Percentiles rank a stretch among this genome's conserved stretches.
Conservation (phyloP, 1,140 invertebrate species). For the Goniozus legneri region DNA sequence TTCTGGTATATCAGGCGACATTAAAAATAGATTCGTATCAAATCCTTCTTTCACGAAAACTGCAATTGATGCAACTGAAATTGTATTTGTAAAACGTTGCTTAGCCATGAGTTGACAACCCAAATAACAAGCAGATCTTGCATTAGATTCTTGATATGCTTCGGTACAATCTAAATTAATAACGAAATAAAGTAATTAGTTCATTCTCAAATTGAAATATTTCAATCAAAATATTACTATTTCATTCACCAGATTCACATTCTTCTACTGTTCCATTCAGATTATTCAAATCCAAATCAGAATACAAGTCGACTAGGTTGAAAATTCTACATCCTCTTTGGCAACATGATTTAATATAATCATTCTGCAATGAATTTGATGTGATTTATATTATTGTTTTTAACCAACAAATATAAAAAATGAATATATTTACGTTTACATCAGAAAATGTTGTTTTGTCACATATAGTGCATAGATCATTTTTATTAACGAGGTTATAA, state of each 20-base stretch:
- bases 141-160: constrained; percentile 39
- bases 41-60: constrained; percentile 37
- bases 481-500: too few relatives aligned
- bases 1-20: constrained; percentile 43
- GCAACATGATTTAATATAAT: constrained; percentile 43
- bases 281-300: constrained; percentile 23
- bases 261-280: constrained; percentile 41
- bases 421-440: too few relatives aligned
- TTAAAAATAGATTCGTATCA: constrained; percentile 38
- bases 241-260: constrained; percentile 41
- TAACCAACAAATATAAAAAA: neutral
- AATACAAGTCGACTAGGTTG: constrained; percentile 40
- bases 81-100: constrained; percentile 34
- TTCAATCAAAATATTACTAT: neutral
- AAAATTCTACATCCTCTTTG: constrained; percentile 49
- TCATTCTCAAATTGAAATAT: neutral
- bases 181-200: neutral
- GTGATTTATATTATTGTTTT: neutral
- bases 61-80: constrained; percentile 34
- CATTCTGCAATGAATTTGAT: constrained; percentile 25
- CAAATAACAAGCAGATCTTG: constrained; percentile 38
- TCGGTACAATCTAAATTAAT: constrained; percentile 44
- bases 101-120: constrained; percentile 48
- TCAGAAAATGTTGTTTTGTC: constrained; percentile 1
- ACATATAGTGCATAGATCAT: neutral